A percentile compares a stretch with the other conserved stretches of the same genome.
phyloP scores from a whole-genome alignment of 2,888 invertebrate genomes.

The Chalcis sispes region DNA sequence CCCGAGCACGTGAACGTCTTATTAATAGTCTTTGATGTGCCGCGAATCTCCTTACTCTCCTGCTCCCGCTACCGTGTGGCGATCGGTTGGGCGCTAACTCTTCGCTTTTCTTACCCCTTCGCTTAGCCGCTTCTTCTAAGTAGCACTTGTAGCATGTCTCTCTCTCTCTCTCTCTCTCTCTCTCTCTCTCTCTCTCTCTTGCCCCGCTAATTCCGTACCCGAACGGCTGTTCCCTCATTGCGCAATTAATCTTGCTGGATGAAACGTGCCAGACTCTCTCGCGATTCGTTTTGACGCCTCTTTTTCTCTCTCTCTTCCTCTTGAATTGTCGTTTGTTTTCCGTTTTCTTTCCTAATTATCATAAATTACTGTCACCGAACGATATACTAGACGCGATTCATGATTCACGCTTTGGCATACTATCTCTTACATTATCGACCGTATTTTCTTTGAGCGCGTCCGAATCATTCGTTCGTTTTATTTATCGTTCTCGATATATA shows the following conservation, averaged over 20 bases:
- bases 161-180: background rate
- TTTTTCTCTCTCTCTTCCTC: too few relatives aligned
- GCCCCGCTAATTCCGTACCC: background rate
- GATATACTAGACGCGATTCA: background rate
- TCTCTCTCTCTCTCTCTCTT: background rate
- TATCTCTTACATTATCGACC: too few relatives aligned
- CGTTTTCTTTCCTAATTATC: conserved; percentile 42
- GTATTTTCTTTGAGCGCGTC: too few relatives aligned
- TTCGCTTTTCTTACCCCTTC: background rate
- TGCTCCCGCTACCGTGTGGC: too few relatives aligned
- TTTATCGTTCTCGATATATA: too few relatives aligned
- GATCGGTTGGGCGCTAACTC: too few relatives aligned
- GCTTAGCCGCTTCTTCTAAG: background rate
- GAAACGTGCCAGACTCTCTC: conserved; percentile 21
- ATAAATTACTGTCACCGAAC: conserved; percentile 35
- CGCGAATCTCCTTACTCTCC: conserved; percentile 20
- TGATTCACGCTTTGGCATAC: background rate
- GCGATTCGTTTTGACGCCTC: conserved; percentile 15
- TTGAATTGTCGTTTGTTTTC: conserved; percentile 28
- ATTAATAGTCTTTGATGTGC: conserved; percentile 61
- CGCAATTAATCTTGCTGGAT: conserved; percentile 49
- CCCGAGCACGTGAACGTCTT: conserved; percentile 62
- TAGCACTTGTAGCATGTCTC: background rate
- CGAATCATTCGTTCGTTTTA: too few relatives aligned
- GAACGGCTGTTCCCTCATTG: conserved; percentile 14